Percentiles rank a stretch among this genome's conserved stretches.
phyloP scores from a whole-genome alignment of 1,140 invertebrate species.

The Caenorhabditis latens region DNA sequence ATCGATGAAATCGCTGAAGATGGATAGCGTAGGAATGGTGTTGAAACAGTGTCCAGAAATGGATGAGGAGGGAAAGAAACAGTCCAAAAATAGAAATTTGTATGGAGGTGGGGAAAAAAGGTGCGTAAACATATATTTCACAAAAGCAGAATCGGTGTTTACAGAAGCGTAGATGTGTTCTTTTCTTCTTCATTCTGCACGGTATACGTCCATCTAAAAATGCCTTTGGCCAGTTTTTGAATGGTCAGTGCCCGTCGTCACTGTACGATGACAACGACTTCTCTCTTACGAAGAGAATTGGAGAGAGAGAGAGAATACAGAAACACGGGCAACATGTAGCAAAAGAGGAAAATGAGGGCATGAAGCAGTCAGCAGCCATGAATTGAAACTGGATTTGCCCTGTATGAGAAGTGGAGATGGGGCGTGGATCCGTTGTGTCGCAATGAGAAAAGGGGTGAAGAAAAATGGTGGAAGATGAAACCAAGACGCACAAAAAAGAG shows the following conservation, averaged over 20 bases:
- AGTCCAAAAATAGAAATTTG: conserved; percentile 31
- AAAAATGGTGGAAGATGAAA: background rate
- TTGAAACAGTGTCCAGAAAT: conserved; percentile 33
- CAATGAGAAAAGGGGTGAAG: background rate
- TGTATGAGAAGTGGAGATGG: conserved; percentile 33
- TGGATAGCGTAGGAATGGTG: background rate
- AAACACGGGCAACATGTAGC: conserved; percentile 39
- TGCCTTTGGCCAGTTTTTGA: conserved; percentile 52
- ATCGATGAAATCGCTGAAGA: background rate
- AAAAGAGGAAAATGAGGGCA: conserved; percentile 54
- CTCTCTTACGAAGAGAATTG: background rate
- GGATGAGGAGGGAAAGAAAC: background rate
- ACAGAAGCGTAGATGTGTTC: conserved; percentile 41
- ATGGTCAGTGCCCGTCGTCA: background rate
- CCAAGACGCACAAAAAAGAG: background rate
- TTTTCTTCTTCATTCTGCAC: conserved; percentile 20
- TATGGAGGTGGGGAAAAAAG: background rate
- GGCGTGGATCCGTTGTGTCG: conserved; percentile 37
- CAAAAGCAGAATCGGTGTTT: conserved; percentile 47
- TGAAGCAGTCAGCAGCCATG: conserved; percentile 48
- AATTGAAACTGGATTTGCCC: conserved; percentile 51
- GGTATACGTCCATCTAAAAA: background rate
- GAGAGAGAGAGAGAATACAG: background rate
- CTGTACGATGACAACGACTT: conserved; percentile 21
- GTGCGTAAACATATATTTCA: conserved; percentile 49